These are phyloP conservation scores for Plutomurus gul DNA, from an alignment of 1,140 invertebrate species.

Conservation along the genomic window DNA sequence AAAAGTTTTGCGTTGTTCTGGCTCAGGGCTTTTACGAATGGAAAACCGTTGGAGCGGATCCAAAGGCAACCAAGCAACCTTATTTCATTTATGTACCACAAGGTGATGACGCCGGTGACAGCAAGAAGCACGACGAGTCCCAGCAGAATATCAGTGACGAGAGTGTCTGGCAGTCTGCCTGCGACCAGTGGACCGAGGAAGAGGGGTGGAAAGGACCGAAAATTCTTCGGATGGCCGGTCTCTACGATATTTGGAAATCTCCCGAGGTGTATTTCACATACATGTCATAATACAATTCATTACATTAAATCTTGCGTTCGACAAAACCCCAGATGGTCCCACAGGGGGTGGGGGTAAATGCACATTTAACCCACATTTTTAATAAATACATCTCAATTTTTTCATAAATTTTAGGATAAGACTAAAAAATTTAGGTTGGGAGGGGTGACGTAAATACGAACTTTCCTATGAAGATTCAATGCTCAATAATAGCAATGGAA, in stretches of 20 bases:
- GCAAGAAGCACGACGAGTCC: neutral
- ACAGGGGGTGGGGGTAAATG: no score
- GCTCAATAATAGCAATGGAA: no score
- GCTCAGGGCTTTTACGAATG: slow-evolving; percentile 87
- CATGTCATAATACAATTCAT: neutral
- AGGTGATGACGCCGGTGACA: slow-evolving; percentile 54
- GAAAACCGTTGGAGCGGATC: slow-evolving; percentile 65
- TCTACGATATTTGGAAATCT: slow-evolving; percentile 73
- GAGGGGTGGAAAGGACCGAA: slow-evolving; percentile 67
- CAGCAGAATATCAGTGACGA: slow-evolving; percentile 45
- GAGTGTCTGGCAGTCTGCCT: slow-evolving; percentile 60
- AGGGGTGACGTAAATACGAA: no score
- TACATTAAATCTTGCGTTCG: neutral
- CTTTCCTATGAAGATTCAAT: no score
- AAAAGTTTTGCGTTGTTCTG: slow-evolving; percentile 75
- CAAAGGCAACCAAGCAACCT: slow-evolving; percentile 70
- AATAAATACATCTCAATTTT: no score
- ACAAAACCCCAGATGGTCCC: no score
- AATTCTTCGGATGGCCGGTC: slow-evolving; percentile 74
- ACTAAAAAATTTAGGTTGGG: no score
- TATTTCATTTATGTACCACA: slow-evolving; percentile 74
- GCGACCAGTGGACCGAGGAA: slow-evolving; percentile 63
- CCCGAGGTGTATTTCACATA: slow-evolving; percentile 52
- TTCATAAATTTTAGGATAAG: no score
- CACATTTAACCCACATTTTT: no score